Base-by-base conservation (phyloP, 1,140 invertebrate species). In the Drosophila tsacasi region DNA sequence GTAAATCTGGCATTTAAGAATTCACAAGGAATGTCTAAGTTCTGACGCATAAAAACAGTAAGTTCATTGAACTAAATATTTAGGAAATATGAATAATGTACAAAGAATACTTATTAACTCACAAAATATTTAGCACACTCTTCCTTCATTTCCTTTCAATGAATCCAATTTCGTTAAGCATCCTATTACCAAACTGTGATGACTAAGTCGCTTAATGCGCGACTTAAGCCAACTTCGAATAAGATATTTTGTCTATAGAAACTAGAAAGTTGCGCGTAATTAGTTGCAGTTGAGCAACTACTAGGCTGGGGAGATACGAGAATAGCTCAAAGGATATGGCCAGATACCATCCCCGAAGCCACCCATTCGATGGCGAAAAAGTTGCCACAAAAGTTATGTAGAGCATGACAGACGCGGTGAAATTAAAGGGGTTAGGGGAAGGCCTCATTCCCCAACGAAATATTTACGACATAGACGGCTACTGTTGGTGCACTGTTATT, bases 221-320 rank as follows among this genome's bases (percentile, higher is more conserved):
- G 27, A 42, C 67, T 73, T 73, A 58, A 63, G 64, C 37, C 63
- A 54, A 83, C 46, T 61, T 21, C 63, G 52, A 63, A 71, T 64
- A 71, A 83, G 78, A 72, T 57, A 80, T 80, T 79, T 76, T 72
- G 65, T 76, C 64, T 75, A 64, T 68, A 81, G 47, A 49, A 69
- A 69, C 61, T 69, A 44, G 46, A 79, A 80, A 84, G 76, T 84
- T 84, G 62, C 54, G 55, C 72, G 72, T 83, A 84, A 84, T 84
- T 85, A 81, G 82, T 81, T 85, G 73, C 77, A 81, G 67, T 84
- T 80, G 82, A 85, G 67, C 77, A 83, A 76, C 58, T 82, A 47
- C 49, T 57, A 67, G 59, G 52, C 27, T 40, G 55, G 19, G 32
- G 62, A 60, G 81, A 67, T 66, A 57, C 37, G 44, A 64, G 57